Evolutionary conservation across 2,888 invertebrate genomes (phyloP).

Genomic region (Sussaba pulchella): DNA sequence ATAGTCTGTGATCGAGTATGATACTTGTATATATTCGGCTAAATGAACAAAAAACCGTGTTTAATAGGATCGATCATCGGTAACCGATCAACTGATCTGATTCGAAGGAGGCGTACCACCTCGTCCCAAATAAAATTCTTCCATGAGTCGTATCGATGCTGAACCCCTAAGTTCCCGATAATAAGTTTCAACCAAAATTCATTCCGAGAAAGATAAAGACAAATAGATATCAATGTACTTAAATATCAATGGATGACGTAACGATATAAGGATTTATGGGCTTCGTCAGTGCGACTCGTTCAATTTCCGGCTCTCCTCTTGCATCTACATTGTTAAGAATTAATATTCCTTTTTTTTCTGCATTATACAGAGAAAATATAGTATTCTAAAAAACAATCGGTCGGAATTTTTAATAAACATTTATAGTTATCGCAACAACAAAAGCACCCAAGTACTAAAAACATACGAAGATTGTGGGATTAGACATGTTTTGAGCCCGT

Average conservation of each 20-base stretch:
- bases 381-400: neutral
- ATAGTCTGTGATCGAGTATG: slow-evolving; percentile 28
- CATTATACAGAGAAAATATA: neutral
- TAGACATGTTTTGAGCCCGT: too few relatives aligned
- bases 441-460: too few relatives aligned
- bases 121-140: slow-evolving; percentile 14
- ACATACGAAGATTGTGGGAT: too few relatives aligned
- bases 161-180: slow-evolving; percentile 16
- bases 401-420: neutral
- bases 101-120: neutral
- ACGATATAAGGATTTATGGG: slow-evolving; percentile 59
- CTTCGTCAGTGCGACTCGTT: slow-evolving; percentile 39
- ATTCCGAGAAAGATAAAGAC: slow-evolving; percentile 14
- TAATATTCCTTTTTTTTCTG: neutral
- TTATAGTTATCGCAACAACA: neutral
- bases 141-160: slow-evolving; percentile 5
- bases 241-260: slow-evolving; percentile 7
- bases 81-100: slow-evolving; percentile 36
- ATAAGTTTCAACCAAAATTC: neutral
- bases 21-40: too few relatives aligned
- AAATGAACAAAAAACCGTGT: neutral
- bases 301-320: neutral
- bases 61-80: slow-evolving; percentile 42
- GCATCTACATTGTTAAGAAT: neutral
- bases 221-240: slow-evolving; percentile 22